Base-by-base conservation (phyloP, 2,888 invertebrate genomes). In the Diploptera punctata region DNA sequence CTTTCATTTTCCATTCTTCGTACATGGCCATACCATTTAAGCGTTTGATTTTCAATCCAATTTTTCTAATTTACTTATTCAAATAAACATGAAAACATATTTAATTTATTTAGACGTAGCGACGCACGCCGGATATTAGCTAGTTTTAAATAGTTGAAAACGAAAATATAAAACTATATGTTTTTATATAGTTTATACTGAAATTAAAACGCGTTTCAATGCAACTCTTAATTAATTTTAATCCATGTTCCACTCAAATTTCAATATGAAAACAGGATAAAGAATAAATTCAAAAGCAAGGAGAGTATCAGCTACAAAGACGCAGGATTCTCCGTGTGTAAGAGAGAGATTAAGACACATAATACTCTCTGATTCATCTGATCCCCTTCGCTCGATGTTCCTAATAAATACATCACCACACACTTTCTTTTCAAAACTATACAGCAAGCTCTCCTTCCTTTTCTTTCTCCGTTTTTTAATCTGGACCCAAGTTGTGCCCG, bases 401-500 rank as follows among this genome's bases (percentile, higher is more conserved):
- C 62, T 65, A 65, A 65, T 65, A 65, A 65, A 65, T 65, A 65
- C 26, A n/a, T n/a, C 31, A 4, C 44, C 44, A 47, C 26, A 26
- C 29, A 33, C 65, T 65, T 71, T 71, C 68, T 67, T 71, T 68
- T 67, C 67, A 57, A 71, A 52, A 62, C 62, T 24, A 62, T 18
- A 13, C 47, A 24, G n/a, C n/a, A 65, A 10, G 65, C 47, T 65
- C n/a, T n/a, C 44, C 65, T 65, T 65, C 44, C 24, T 62, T n/a
- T 65, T 47, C 44, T 44, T 65, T 65, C 65, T 57, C 29, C 38
- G 38, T 67, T 47, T 70, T 71, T 67, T 71, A 71, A 71, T 71
- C 71, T 71, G 65, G 47, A 65, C 65, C 29, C 26, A 29, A 29
- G 24, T 44, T 47, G n/a, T 10, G 47, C 47, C 65, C n/a, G 24